phyloP scores from a whole-genome alignment of 2,888 invertebrate species.

The Lasioglossum oenotherae region DNA sequence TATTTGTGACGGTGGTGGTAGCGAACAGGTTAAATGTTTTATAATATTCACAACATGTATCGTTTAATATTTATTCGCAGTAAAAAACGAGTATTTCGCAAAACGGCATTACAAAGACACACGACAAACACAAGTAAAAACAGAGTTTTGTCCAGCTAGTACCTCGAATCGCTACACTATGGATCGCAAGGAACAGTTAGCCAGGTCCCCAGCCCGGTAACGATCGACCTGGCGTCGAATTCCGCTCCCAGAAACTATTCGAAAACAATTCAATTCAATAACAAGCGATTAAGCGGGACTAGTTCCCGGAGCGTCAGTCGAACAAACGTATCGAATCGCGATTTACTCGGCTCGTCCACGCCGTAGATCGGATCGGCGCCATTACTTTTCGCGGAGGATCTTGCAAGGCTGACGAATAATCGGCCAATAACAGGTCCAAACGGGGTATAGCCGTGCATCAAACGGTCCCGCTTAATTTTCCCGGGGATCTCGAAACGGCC shows the following conservation, averaged over 20 bases:
- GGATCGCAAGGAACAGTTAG: neutral
- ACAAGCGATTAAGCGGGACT: constrained; percentile 24
- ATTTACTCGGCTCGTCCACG: neutral
- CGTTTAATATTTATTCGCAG: no score
- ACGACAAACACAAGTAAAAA: neutral
- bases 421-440: constrained; percentile 17
- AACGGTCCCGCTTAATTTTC: constrained; percentile 15
- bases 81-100: no score
- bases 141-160: neutral
- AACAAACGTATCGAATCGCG: neutral
- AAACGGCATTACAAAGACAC: no score
- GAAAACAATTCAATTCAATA: constrained; percentile 44
- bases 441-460: neutral
- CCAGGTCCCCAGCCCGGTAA: neutral
- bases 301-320: neutral
- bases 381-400: constrained; percentile 4
- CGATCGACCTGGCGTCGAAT: neutral
- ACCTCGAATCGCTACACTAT: neutral
- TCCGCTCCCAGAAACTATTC: constrained; percentile 17
- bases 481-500: neutral
- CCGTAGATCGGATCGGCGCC: neutral
- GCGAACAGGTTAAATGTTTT: no score
- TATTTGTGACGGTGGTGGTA: no score
- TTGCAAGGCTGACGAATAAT: constrained; percentile 21
- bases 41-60: no score